Conservation (phyloP, 2,113 vertebrate species). For the Jacana jacana region DNA sequence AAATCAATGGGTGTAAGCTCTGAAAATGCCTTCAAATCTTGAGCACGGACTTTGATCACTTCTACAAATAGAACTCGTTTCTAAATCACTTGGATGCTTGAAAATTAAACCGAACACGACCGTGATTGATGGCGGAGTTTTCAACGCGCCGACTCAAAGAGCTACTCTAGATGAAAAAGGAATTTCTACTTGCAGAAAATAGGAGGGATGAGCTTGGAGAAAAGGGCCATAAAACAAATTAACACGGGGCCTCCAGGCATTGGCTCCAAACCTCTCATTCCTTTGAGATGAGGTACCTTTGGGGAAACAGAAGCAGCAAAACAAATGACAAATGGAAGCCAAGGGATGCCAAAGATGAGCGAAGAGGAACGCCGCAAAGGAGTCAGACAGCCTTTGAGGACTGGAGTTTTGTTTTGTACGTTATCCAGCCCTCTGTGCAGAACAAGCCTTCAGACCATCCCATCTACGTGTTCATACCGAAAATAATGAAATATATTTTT, state of each 20-base stretch:
- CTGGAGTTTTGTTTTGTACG: neutral
- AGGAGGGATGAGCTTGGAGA: neutral
- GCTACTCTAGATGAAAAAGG: neutral
- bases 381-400: neutral
- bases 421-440: neutral
- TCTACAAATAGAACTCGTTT: neutral
- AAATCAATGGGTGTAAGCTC: neutral
- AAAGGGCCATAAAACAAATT: conserved; percentile 30
- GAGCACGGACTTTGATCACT: neutral
- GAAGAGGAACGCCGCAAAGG: neutral
- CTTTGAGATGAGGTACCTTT: conserved; percentile 33
- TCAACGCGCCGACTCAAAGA: neutral
- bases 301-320: conserved; percentile 24
- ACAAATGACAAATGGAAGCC: conserved; percentile 35
- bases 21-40: neutral
- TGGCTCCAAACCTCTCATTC: conserved; percentile 28
- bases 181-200: neutral
- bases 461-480: neutral
- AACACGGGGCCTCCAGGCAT: neutral
- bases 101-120: neutral
- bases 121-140: neutral
- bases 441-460: neutral
- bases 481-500: neutral
- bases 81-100: neutral
- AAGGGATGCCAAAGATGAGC: conserved; percentile 12